Conservation (phyloP, 2,888 invertebrate genomes). For the Stictocephala bisonia region DNA sequence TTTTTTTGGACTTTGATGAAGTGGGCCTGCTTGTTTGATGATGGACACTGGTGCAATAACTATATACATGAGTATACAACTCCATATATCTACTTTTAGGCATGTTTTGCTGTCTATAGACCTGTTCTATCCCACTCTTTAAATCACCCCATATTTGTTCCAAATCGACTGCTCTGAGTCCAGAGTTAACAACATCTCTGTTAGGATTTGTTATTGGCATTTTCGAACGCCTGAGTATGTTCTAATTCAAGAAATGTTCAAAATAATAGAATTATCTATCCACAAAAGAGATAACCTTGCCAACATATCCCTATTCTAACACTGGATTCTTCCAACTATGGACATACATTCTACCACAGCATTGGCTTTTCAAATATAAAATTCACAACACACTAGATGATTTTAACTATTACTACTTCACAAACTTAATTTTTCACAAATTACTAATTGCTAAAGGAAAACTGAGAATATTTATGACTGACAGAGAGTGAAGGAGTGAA, state of each 20-base stretch:
- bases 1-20: constrained; percentile 35
- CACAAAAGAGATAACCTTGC: constrained; percentile 36
- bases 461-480: no score
- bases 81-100: constrained; percentile 92
- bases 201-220: constrained; percentile 6
- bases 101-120: constrained; percentile 90
- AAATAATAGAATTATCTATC: no score
- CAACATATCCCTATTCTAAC: constrained; percentile 28
- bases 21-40: constrained; percentile 65
- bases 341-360: no score
- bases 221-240: no score
- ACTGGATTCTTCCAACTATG: no score
- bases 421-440: no score
- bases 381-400: no score
- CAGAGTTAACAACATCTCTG: constrained; percentile 37
- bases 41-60: constrained; percentile 98
- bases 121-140: constrained; percentile 92
- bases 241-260: no score
- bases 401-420: no score
- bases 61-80: constrained; percentile 96
- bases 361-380: no score
- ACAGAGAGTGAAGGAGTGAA: no score
- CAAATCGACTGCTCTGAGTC: constrained; percentile 79
- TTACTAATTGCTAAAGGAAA: no score
- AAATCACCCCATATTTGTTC: constrained; percentile 97